Evolutionary conservation across 2,797 vertebrate genomes (phyloP).

Genomic region (Delichon dasypus): DNA sequence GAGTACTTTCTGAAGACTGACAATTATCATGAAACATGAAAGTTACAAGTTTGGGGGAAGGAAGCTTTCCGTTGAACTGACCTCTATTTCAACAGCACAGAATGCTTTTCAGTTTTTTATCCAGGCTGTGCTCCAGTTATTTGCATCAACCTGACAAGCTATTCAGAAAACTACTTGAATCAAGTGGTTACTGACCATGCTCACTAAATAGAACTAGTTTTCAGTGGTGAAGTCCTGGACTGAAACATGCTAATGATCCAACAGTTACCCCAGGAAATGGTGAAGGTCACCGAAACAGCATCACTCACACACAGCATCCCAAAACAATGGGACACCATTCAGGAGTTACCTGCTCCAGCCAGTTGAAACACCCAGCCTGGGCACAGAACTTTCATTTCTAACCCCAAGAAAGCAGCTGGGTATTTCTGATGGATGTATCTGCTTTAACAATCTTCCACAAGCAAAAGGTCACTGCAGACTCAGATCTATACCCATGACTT

Average conservation of each 20-base stretch:
- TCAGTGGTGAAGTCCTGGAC: background rate
- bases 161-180: background rate
- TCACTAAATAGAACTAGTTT: background rate
- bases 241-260: background rate
- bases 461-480: background rate
- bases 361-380: background rate
- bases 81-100: background rate
- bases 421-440: background rate
- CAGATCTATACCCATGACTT: background rate
- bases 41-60: background rate
- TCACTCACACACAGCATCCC: background rate
- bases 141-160: background rate
- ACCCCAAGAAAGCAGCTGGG: background rate
- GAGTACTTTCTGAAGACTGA: background rate
- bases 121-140: background rate
- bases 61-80: background rate
- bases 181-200: background rate
- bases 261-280: fast-evolving
- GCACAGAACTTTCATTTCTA: background rate
- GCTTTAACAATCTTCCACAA: background rate
- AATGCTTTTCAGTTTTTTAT: background rate
- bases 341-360: background rate
- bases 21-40: background rate
- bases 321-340: fast-evolving
- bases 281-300: background rate